Percentiles rank a stretch among this genome's conserved stretches.
phyloP scores from a whole-genome alignment of 2,113 vertebrate species.

The Butastur rufipennis region DNA sequence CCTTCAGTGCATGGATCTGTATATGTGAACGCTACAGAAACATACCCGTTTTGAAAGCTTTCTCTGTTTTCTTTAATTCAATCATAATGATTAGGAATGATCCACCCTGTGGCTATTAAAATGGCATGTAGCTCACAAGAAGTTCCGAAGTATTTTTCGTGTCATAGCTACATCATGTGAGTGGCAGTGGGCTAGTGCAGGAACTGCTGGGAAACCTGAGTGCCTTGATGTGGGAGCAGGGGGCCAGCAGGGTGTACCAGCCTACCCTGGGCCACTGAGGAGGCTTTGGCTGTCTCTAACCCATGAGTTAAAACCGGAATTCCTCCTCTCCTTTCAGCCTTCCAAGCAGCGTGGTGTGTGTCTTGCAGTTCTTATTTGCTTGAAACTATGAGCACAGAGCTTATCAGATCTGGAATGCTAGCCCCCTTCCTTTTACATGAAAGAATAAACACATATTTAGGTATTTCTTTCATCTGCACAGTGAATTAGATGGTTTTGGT shows the following conservation, averaged over 20 bases:
- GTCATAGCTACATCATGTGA: neutral
- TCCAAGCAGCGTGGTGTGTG: neutral
- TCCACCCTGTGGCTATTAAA: neutral
- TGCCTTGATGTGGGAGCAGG: constrained; percentile 29
- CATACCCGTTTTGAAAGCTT: neutral
- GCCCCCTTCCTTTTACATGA: neutral
- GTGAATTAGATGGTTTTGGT: neutral
- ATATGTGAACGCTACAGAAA: rapidly evolving
- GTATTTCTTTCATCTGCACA: neutral
- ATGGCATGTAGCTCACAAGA: rapidly evolving
- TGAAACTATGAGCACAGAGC: neutral
- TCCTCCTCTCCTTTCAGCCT: constrained; percentile 16
- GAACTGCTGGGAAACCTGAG: neutral
- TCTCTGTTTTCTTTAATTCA: neutral
- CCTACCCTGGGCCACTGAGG: neutral
- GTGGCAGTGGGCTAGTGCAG: neutral
- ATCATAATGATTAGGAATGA: neutral
- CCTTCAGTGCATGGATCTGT: neutral
- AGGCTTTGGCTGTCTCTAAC: constrained; percentile 14
- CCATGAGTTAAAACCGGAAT: neutral
- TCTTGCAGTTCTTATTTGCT: constrained; percentile 52
- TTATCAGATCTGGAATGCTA: constrained; percentile 52
- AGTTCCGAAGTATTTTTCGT: neutral
- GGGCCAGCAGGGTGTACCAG: neutral
- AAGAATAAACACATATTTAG: neutral